These are phyloP conservation scores for Salpingus planirostris DNA, from an alignment of 2,888 invertebrate species.

Conservation along the genomic window DNA sequence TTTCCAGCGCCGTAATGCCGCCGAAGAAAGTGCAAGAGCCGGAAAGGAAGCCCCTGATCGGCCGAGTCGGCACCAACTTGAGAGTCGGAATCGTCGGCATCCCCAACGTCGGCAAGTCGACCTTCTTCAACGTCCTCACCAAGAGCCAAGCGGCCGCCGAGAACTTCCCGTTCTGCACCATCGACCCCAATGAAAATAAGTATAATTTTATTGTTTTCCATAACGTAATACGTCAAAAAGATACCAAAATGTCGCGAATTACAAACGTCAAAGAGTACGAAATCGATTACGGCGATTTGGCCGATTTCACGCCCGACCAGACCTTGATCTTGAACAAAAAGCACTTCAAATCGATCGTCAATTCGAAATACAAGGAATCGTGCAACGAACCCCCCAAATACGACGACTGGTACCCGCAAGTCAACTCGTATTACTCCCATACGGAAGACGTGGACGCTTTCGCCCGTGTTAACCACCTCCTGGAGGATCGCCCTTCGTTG, in stretches of 20 bases:
- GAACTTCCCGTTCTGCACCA: conserved; percentile 99
- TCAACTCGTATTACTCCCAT: conserved; percentile 40
- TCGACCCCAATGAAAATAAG: conserved; percentile 99
- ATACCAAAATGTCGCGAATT: background rate
- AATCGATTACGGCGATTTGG: conserved; percentile 9
- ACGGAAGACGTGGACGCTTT: conserved; percentile 41
- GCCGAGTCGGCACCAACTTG: conserved; percentile 90
- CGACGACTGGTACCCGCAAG: conserved; percentile 34
- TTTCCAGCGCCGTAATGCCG: too few species aligned
- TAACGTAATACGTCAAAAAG: background rate
- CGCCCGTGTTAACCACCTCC: conserved; percentile 32
- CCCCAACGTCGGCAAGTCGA: conserved; percentile 98
- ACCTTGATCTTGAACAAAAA: conserved; percentile 29
- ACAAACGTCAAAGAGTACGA: conserved; percentile 10
- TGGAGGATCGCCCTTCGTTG: conserved; percentile 17
- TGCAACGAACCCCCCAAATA: conserved; percentile 4
- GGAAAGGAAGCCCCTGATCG: conserved; percentile 84
- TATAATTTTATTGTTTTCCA: conserved; percentile 48
- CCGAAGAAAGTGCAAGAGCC: conserved; percentile 87
- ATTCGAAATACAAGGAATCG: conserved; percentile 22
- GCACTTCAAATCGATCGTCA: conserved; percentile 17
- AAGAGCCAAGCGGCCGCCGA: conserved; percentile 96
- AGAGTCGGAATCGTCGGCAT: conserved; percentile 94
- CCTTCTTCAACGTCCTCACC: conserved; percentile 98
- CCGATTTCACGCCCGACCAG: conserved; percentile 24